Percentiles rank a stretch among this genome's conserved stretches.
phyloP scores from a whole-genome alignment of 2,113 vertebrate species.

The Dromas ardeola region DNA sequence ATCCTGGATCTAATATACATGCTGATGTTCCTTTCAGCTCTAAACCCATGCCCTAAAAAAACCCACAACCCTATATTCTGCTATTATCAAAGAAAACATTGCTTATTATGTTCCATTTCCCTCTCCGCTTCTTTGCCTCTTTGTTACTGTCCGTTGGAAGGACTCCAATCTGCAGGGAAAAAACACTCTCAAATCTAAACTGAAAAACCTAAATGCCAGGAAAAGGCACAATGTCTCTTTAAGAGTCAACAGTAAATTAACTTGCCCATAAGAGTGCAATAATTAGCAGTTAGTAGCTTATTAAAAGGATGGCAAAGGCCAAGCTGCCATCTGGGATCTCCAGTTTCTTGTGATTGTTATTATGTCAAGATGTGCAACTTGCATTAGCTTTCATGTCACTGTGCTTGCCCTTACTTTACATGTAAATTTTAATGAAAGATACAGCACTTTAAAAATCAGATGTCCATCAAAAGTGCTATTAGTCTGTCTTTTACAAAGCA shows the following conservation, averaged over 20 bases:
- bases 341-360: slow-evolving; percentile 80
- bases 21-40: not conserved
- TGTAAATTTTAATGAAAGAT: slow-evolving; percentile 81
- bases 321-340: slow-evolving; percentile 87
- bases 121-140: slow-evolving; percentile 11
- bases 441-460: slow-evolving; percentile 76
- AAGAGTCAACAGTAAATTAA: slow-evolving; percentile 87
- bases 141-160: slow-evolving; percentile 39
- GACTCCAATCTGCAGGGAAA: slow-evolving; percentile 25
- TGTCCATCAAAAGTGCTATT: slow-evolving; percentile 72
- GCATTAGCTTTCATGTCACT: slow-evolving; percentile 81
- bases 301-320: slow-evolving; percentile 87
- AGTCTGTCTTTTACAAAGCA: slow-evolving; percentile 69
- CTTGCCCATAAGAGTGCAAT: slow-evolving; percentile 83
- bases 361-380: slow-evolving; percentile 77
- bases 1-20: not conserved
- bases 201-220: slow-evolving; percentile 36
- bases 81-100: not conserved
- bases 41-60: not conserved
- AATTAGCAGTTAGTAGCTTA: slow-evolving; percentile 88
- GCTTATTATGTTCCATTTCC: slow-evolving; percentile 39
- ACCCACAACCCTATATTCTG: not conserved
- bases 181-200: slow-evolving; percentile 27
- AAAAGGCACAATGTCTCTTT: slow-evolving; percentile 77
- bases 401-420: slow-evolving; percentile 74